These are phyloP conservation scores for Tuberolachnus salignus DNA, from an alignment of 2,888 invertebrate species.

Conservation along the genomic window DNA sequence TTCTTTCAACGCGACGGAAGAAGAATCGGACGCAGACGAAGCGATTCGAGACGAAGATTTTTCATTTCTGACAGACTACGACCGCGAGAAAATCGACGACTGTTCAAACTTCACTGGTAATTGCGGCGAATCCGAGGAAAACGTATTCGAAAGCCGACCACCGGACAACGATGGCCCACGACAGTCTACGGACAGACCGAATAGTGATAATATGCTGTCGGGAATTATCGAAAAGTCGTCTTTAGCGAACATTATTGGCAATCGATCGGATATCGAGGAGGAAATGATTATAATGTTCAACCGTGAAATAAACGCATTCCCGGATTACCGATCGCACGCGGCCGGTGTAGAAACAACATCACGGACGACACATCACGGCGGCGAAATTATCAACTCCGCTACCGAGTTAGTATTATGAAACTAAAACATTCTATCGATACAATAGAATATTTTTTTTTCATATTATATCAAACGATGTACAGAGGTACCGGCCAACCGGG, in stretches of 20 bases:
- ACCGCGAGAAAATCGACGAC: neutral
- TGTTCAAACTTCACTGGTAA: neutral
- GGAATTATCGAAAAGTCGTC: neutral
- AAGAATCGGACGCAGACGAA: neutral
- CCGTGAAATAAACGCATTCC: neutral
- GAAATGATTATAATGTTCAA: slow-evolving; percentile 5
- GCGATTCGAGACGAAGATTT: slow-evolving; percentile 17
- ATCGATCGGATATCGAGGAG: neutral
- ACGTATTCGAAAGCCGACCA: neutral
- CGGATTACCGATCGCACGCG: neutral
- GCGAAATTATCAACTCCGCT: no score
- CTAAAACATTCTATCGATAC: no score
- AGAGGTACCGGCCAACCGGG: no score
- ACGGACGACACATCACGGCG: no score
- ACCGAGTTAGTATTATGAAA: no score
- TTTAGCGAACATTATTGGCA: neutral
- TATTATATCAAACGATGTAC: no score
- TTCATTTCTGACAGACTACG: neutral
- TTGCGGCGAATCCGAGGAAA: neutral
- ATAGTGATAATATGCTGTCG: neutral
- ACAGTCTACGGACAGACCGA: neutral
- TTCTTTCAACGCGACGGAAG: neutral
- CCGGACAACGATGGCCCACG: neutral
- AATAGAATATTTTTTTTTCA: no score
- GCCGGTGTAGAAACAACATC: neutral